A percentile compares a stretch with the other conserved stretches of the same genome.
phyloP scores from a whole-genome alignment of 2,888 invertebrate species.

The Bellardia pandia region DNA sequence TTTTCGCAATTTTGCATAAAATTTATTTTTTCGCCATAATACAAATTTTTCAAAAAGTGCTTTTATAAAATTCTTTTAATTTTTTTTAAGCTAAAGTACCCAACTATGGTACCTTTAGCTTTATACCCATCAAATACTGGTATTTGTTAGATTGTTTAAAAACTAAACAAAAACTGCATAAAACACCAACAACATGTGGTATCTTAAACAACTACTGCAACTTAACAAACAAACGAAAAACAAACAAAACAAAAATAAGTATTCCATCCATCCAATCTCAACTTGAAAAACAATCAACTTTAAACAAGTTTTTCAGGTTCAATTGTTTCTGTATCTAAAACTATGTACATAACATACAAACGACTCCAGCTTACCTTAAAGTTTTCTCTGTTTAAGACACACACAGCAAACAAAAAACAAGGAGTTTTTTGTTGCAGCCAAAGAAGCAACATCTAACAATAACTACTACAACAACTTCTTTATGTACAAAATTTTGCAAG shows the following conservation, averaged over 20 bases:
- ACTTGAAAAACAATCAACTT: constrained; percentile 44
- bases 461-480: constrained; percentile 44
- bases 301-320: constrained; percentile 73
- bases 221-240: constrained; percentile 11
- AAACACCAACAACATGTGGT: background rate
- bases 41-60: background rate
- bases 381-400: background rate
- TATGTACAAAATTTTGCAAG: constrained; percentile 51
- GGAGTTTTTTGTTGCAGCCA: constrained; percentile 10
- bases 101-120: background rate
- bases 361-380: background rate
- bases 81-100: background rate
- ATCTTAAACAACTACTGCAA: constrained; percentile 5
- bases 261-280: constrained; percentile 25
- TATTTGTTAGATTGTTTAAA: constrained; percentile 32
- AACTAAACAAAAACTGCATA: constrained; percentile 3
- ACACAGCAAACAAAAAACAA: constrained; percentile 8
- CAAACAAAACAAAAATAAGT: constrained; percentile 18
- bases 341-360: background rate
- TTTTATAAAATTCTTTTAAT: background rate
- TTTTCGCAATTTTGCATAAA: background rate
- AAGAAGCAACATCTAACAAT: constrained; percentile 14
- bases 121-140: constrained; percentile 10
- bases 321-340: constrained; percentile 42
- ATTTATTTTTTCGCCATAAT: background rate